Percentiles rank a stretch among this genome's conserved stretches.
phyloP scores from a whole-genome alignment of 2,113 vertebrate genomes.

The Ascaphus truei region DNA sequence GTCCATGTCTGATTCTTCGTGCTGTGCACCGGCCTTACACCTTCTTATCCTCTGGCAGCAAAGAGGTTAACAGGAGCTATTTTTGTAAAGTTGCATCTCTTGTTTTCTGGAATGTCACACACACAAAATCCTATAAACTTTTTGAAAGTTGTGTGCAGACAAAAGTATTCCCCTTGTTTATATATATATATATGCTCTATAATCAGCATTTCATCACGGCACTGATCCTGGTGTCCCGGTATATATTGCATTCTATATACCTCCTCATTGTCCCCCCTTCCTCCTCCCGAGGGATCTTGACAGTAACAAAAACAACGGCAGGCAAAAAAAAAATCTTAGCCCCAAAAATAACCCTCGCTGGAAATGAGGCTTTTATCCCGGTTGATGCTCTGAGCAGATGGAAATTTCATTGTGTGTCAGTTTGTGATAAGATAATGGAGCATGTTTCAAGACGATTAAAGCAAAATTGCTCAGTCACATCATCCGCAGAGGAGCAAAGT shows the following conservation, averaged over 20 bases:
- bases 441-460: slow-evolving; percentile 18
- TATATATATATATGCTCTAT: too few relatives aligned
- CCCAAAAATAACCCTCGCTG: background rate
- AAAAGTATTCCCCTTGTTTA: too few relatives aligned
- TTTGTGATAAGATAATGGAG: slow-evolving; percentile 33
- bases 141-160: too few relatives aligned
- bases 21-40: too few relatives aligned
- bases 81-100: too few relatives aligned
- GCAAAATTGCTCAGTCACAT: slow-evolving; percentile 22
- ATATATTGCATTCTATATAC: background rate
- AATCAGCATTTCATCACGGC: too few relatives aligned
- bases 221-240: too few relatives aligned
- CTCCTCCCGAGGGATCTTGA: background rate
- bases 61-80: too few relatives aligned
- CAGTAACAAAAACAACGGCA: background rate
- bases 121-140: too few relatives aligned
- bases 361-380: slow-evolving; percentile 21
- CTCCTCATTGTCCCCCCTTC: background rate
- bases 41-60: too few relatives aligned
- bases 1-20: too few relatives aligned
- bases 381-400: slow-evolving; percentile 1
- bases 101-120: too few relatives aligned
- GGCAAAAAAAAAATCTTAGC: background rate
- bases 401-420: slow-evolving; percentile 27
- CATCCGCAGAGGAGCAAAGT: background rate